phyloP scores from a whole-genome alignment of 2,797 vertebrate species.

The Onychomys leucogaster region DNA sequence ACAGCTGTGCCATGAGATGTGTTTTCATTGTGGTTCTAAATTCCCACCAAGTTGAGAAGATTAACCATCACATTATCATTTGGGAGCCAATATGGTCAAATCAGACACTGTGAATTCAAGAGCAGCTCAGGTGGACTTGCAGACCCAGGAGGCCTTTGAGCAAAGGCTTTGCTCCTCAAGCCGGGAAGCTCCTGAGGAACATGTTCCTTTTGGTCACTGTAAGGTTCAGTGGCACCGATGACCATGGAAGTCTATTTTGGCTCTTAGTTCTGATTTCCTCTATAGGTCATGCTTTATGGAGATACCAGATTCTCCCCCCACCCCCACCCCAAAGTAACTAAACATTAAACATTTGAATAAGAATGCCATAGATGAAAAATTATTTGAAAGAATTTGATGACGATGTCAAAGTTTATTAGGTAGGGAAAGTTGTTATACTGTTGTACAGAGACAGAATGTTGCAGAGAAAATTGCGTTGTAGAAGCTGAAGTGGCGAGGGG shows the following conservation, averaged over 20 bases:
- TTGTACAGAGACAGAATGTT: not conserved
- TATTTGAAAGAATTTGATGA: not conserved
- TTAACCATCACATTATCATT: not conserved
- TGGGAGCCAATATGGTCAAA: not conserved
- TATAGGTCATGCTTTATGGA: not conserved
- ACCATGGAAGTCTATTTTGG: not conserved
- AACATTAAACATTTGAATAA: slow-evolving; percentile 19
- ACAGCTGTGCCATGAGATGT: no score
- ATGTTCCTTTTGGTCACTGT: not conserved
- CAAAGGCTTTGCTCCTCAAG: not conserved
- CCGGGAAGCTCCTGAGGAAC: not conserved
- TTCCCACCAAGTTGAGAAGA: not conserved
- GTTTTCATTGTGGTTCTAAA: not conserved
- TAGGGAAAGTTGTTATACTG: not conserved
- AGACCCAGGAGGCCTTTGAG: not conserved
- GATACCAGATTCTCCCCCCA: not conserved
- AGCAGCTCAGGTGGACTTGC: not conserved
- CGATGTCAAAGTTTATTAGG: not conserved
- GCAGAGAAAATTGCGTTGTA: not conserved
- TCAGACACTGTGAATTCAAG: not conserved
- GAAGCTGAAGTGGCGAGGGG: not conserved
- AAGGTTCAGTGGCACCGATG: not conserved
- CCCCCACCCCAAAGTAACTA: not conserved
- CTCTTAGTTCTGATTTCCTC: not conserved
- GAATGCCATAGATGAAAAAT: not conserved